Evolutionary conservation across 1,140 invertebrate species (phyloP), one percentile per base, ranked within the genome.

Genomic region (Metopolophium dirhodum): DNA sequence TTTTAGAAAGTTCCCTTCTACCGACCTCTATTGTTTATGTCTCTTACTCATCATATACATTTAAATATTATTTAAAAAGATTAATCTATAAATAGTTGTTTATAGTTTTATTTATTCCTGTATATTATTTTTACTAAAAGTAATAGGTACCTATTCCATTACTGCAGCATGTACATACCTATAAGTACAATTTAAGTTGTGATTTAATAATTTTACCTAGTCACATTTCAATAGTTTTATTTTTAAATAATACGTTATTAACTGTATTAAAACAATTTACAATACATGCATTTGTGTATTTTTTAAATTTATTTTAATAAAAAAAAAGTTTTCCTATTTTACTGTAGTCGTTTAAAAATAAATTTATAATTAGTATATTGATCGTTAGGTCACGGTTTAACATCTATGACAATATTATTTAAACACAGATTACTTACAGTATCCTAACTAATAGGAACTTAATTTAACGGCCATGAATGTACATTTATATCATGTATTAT

Each of bases 1-100:
- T 90, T 90, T 90, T 90, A 90, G 88, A 90, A 90, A 90, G 88
- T 90, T 90, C 88, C 88, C 88, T 90, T 90, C 88, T 90, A 90
- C 88, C 88, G 37, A 45, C 54, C 88, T 90, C 88, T 61, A 61
- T 61, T 61, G 54, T 90, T 89, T 54, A 54, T 86, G n/a, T 89
- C 30, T 89, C 49, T 54, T 35, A 57, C 49, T 89, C 87, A 35
- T 89, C 49, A 23, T 54, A 57, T 54, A 41, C 35, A 23, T 37
- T 89, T 35, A 26, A 57, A 89, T 57, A 57, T 57, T 41, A 37
- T 26, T 90, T 54, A 89, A 54, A 35, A 85, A 88, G 8, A 49
- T 49, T 22, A 14, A 88, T 88, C 47, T 49, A 88, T 35, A 88
- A 88, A 49, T 88, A 88, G 11, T 49, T 49, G 61, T 77, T 77